Evolutionary conservation across 2,113 vertebrate species (phyloP).

Genomic region (Passer domesticus): DNA sequence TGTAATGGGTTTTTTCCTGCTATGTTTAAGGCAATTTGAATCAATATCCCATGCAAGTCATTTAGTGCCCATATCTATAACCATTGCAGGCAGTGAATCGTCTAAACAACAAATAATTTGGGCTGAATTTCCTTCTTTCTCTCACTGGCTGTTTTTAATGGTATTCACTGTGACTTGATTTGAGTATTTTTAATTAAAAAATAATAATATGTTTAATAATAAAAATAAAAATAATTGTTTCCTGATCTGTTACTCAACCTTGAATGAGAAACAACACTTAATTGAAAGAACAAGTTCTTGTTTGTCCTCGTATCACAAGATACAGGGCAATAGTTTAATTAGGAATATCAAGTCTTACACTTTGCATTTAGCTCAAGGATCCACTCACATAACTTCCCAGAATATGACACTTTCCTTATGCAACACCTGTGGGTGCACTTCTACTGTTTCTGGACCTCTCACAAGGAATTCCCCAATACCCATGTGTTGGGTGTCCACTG

Average conservation of each 20-base stretch:
- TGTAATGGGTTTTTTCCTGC: neutral
- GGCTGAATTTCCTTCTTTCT: neutral
- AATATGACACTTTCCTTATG: neutral
- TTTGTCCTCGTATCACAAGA: neutral
- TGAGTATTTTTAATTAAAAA: neutral
- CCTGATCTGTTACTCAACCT: neutral
- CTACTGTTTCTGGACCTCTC: neutral
- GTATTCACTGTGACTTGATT: neutral
- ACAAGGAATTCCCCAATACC: neutral
- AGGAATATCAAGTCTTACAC: neutral
- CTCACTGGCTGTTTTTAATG: neutral
- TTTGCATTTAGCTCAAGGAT: neutral
- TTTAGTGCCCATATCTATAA: neutral
- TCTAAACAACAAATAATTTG: neutral
- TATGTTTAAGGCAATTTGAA: slow-evolving; percentile 13
- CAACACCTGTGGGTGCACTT: neutral
- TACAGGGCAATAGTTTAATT: neutral
- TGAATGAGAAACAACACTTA: neutral
- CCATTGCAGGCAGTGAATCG: neutral
- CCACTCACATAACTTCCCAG: neutral
- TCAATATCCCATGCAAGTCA: neutral
- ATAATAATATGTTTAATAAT: neutral
- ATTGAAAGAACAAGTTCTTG: neutral
- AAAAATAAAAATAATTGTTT: neutral
- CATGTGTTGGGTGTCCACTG: too few species aligned